Evolutionary conservation across 2,888 invertebrate species (phyloP), one percentile per base, ranked within the genome.

Genomic region (Ectemnius continuus): DNA sequence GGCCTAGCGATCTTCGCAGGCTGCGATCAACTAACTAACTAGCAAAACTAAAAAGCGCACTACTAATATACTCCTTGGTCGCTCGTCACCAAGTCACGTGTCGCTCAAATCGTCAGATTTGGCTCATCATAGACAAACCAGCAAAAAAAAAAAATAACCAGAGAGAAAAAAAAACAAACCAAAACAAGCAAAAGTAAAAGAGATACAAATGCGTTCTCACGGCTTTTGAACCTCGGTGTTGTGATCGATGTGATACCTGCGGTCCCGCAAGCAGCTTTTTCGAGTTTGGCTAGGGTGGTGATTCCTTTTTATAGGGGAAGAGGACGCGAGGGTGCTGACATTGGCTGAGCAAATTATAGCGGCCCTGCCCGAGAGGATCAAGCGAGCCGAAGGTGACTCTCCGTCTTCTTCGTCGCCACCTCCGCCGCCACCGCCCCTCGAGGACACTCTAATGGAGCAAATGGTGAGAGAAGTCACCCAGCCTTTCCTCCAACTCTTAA

Each of bases 311-410:
- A 90, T 93, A 96, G 97, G 97, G 95, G 97, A 97, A 91, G 97
- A 97, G 92, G 97, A 97, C 93, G 96, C 95, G 86, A 94, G 97
- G 88, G 97, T 98, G 80, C 93, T 97, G 87, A 98, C 97, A 69
- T 92, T 99, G 89, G 99, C 99, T 67, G 98, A 98, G 91, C 98
- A 99, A 92, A 99, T 99, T 86, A 99, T 99, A 88, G 99, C 98
- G 67, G 99, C 99, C 13, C 97, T 99, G 94, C 99, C 99, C 73
- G 98, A 98, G 84, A 94, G 98, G 87, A 99, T 99, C 90, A 99
- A 99, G 95, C 96, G 89, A 75, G 90, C 85, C 76, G 88, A 90
- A 83, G 87, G 86, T 86, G 90, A 90, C 85, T 84, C 86, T 77
- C 86, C 88, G 79, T 89, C 92, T 73, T 91, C 91, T 89, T 80